Evolutionary conservation across 2,888 invertebrate species (phyloP).

Genomic region (Rotaria macrura): DNA sequence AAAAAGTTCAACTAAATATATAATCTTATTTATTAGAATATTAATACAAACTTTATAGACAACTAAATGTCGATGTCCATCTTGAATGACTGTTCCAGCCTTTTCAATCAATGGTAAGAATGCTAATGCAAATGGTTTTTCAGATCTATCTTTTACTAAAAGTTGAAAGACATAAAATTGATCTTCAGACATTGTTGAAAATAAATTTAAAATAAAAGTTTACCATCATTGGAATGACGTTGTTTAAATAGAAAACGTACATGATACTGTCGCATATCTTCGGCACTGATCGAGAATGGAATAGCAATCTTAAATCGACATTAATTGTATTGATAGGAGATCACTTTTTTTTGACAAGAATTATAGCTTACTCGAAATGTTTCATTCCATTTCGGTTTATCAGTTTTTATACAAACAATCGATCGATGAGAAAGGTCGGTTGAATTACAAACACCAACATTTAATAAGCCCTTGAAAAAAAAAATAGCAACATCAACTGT

Average conservation of each 20-base stretch:
- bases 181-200: too few relatives aligned
- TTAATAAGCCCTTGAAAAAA: not conserved
- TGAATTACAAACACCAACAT: constrained; percentile 29
- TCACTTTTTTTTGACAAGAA: not conserved
- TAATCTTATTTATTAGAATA: too few relatives aligned
- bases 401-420: constrained; percentile 81
- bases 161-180: too few relatives aligned
- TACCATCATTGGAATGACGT: constrained; percentile 24
- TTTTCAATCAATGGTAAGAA: constrained; percentile 79
- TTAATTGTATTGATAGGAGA: not conserved
- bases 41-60: constrained; percentile 61
- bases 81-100: constrained; percentile 75
- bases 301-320: not conserved
- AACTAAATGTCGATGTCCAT: constrained; percentile 75
- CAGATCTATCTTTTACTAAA: constrained; percentile 48
- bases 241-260: constrained; percentile 26
- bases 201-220: too few relatives aligned
- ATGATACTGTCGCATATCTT: constrained; percentile 26
- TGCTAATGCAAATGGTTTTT: constrained; percentile 75
- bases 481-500: too few relatives aligned
- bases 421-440: constrained; percentile 63
- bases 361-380: constrained; percentile 53
- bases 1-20: too few relatives aligned
- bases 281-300: constrained; percentile 27
- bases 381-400: constrained; percentile 82